Conservation (phyloP, 2,113 vertebrate genomes). For the Cynocephalus volans region DNA sequence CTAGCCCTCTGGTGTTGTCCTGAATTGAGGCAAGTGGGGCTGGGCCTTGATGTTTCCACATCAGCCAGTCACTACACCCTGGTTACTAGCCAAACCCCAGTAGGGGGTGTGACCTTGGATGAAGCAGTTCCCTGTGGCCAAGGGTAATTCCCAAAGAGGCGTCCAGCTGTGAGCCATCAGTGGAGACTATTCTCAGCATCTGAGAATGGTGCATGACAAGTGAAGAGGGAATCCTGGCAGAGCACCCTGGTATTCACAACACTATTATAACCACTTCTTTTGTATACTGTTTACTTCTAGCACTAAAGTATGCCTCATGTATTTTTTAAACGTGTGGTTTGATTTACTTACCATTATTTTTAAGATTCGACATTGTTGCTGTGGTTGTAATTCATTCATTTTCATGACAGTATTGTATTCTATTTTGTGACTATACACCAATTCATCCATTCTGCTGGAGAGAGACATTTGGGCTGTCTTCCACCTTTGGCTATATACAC, state of each 20-base stretch:
- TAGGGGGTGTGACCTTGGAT: neutral
- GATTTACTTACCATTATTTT: neutral
- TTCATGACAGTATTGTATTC: neutral
- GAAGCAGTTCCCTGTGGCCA: neutral
- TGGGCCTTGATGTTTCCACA: neutral
- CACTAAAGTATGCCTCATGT: no score
- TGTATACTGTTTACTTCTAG: neutral
- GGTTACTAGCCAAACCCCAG: neutral
- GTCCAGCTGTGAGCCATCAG: neutral
- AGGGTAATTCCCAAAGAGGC: neutral
- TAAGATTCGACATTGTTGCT: neutral
- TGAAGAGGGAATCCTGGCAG: no score
- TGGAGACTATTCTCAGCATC: neutral
- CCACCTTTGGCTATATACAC: neutral
- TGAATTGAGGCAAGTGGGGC: neutral
- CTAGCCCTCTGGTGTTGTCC: neutral
- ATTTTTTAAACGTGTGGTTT: neutral
- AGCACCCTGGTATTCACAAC: no score
- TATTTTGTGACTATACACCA: neutral
- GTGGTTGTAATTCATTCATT: neutral
- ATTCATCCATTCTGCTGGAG: neutral
- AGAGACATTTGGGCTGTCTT: neutral
- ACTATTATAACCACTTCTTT: neutral
- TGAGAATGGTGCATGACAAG: rapidly evolving
- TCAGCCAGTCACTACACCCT: neutral